These are phyloP conservation scores for Hyalella azteca DNA, from an alignment of 2,888 invertebrate species.

Conservation along the genomic window DNA sequence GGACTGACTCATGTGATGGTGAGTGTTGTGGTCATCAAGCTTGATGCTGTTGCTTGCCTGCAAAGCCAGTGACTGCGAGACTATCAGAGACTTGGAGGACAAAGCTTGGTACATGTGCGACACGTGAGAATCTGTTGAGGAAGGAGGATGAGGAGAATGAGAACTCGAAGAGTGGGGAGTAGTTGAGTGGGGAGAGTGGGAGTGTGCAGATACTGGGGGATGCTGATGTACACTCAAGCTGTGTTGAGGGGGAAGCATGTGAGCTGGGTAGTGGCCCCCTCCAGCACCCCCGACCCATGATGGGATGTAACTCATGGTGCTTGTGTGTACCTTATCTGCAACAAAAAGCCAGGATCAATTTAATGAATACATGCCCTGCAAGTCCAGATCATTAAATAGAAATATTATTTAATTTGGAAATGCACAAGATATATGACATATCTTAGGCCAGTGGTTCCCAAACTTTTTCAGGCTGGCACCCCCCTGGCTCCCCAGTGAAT, in stretches of 20 bases:
- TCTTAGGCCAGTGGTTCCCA: too few species aligned
- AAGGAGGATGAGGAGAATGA: conserved; percentile 29
- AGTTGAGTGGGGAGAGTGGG: conserved; percentile 44
- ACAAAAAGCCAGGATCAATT: too few species aligned
- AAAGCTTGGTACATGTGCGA: conserved; percentile 39
- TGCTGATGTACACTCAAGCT: conserved; percentile 49
- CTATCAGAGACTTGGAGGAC: conserved; percentile 29
- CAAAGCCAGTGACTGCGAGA: conserved; percentile 3
- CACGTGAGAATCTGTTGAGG: not conserved
- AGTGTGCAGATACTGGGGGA: conserved; percentile 40
- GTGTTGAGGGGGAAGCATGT: conserved; percentile 52
- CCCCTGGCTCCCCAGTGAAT: too few species aligned
- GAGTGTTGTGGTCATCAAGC: not conserved
- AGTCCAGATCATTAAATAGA: too few species aligned
- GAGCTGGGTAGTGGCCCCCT: conserved; percentile 56
- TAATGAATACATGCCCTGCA: too few species aligned
- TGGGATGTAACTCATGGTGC: conserved; percentile 58
- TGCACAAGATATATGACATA: too few species aligned
- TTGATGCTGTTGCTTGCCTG: not conserved
- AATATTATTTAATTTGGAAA: too few species aligned
- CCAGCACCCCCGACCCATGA: conserved; percentile 52
- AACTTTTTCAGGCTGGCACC: too few species aligned
- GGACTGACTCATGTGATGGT: not conserved
- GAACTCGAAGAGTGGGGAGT: conserved; percentile 42
- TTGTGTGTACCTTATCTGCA: too few species aligned